Percentiles rank a stretch among this genome's conserved stretches.
phyloP scores from a whole-genome alignment of 1,140 invertebrate genomes.

The Ruditapes philippinarum region DNA sequence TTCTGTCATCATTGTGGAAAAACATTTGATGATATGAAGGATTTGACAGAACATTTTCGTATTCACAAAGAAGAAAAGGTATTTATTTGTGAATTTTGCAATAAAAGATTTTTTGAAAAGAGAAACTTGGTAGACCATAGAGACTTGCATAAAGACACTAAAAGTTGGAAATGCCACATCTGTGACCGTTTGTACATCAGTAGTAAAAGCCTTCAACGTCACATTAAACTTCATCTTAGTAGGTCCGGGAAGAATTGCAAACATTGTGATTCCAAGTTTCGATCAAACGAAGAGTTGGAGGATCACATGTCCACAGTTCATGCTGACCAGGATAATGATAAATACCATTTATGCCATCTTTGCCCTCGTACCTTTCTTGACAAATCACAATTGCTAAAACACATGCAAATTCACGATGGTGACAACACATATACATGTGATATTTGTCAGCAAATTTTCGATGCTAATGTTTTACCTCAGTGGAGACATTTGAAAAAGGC shows the following conservation, averaged over 20 bases:
- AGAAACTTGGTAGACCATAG: slow-evolving; percentile 53
- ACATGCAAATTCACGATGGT: slow-evolving; percentile 39
- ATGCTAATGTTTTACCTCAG: slow-evolving; percentile 19
- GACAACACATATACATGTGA: slow-evolving; percentile 39
- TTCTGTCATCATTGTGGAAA: slow-evolving; percentile 51
- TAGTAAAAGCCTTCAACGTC: slow-evolving; percentile 42
- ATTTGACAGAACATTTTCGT: slow-evolving; percentile 6
- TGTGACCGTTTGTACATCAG: slow-evolving; percentile 43
- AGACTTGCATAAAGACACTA: slow-evolving; percentile 24
- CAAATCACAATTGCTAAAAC: slow-evolving; percentile 12
- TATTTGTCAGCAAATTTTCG: slow-evolving; percentile 9
- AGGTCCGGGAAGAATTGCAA: slow-evolving; percentile 21
- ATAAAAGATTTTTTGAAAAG: slow-evolving; percentile 52
- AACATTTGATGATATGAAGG: neutral
- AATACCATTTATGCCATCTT: slow-evolving; percentile 5
- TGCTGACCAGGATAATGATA: neutral
- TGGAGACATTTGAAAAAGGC: slow-evolving; percentile 35
- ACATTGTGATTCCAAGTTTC: slow-evolving; percentile 47
- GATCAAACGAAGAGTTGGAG: slow-evolving; percentile 5
- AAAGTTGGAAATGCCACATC: slow-evolving; percentile 33
- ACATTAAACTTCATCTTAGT: slow-evolving; percentile 47
- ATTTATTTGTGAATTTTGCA: slow-evolving; percentile 46
- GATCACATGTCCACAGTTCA: neutral
- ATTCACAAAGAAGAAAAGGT: slow-evolving; percentile 38
- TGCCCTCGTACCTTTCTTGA: neutral